Evolutionary conservation across 30 jellyfish, hydroid and myxozoan genomes (phyloP).

Genomic region (Euphysa ruthae): DNA sequence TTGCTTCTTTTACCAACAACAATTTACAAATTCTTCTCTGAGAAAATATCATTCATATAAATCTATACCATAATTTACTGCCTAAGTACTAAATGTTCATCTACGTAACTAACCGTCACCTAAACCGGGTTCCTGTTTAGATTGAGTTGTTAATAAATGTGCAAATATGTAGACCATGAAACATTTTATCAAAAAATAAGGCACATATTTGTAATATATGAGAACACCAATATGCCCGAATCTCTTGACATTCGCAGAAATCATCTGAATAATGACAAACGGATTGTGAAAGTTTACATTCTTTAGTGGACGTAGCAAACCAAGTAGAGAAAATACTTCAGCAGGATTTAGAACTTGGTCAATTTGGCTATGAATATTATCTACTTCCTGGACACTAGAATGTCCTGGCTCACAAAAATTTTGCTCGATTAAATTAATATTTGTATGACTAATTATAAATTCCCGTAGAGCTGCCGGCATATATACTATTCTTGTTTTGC

Average conservation of each 20-base stretch:
- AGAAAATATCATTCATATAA: too few species aligned
- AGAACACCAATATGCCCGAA: background rate
- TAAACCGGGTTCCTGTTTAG: too few species aligned
- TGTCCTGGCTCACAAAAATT: constrained; percentile 29
- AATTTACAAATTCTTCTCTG: too few species aligned
- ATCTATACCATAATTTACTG: too few species aligned
- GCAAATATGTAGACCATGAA: too few species aligned
- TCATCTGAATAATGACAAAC: background rate
- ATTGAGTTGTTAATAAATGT: too few species aligned
- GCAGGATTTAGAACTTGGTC: background rate
- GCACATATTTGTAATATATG: constrained; percentile 6
- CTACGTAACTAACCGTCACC: too few species aligned
- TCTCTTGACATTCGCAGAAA: background rate
- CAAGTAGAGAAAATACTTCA: background rate
- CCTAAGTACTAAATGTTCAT: too few species aligned
- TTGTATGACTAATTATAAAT: background rate
- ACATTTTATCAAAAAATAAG: too few species aligned
- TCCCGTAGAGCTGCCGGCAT: constrained; percentile 8
- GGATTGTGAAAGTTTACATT: too few species aligned
- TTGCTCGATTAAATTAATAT: constrained; percentile 8
- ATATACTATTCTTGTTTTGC: constrained; percentile 3
- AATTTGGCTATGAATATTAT: constrained; percentile 1
- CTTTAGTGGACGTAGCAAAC: background rate
- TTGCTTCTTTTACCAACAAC: too few species aligned
- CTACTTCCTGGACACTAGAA: constrained; percentile 13